Evolutionary conservation across 2,113 vertebrate genomes (phyloP).

Genomic region (Pedionomus torquatus): DNA sequence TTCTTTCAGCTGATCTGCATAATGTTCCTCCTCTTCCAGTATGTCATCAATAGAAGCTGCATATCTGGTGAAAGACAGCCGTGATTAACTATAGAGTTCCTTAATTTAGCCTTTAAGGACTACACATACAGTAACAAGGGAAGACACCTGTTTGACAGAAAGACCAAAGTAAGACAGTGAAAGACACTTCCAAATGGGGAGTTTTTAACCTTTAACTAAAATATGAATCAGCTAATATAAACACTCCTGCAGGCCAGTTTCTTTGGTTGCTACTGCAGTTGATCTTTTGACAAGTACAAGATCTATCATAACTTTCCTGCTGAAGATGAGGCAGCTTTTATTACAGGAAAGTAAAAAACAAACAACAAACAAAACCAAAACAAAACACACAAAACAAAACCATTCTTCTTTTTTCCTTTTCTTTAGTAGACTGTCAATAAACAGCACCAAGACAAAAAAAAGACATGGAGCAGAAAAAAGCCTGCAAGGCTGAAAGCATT

Average conservation of each 20-base stretch:
- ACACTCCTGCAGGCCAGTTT: background rate
- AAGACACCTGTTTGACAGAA: background rate
- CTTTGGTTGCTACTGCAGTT: background rate
- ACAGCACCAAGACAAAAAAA: background rate
- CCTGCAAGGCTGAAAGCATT: background rate
- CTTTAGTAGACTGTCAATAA: background rate
- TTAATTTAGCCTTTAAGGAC: background rate
- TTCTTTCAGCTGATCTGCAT: constrained; percentile 94
- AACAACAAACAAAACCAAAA: too few relatives aligned
- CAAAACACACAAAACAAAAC: too few relatives aligned
- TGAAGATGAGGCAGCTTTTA: constrained; percentile 6
- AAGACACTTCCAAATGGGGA: background rate
- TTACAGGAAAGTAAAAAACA: background rate
- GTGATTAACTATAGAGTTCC: background rate
- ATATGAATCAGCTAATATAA: background rate
- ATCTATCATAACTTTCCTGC: background rate
- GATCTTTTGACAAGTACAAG: background rate
- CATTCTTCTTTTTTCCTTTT: background rate
- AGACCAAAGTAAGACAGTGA: background rate
- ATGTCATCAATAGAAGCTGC: constrained; percentile 95
- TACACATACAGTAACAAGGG: background rate
- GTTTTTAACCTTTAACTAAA: background rate
- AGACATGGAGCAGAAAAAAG: background rate
- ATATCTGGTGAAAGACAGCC: constrained; percentile 76
- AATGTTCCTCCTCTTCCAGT: constrained; percentile 94